These are phyloP conservation scores for Brachyhypopomus occidentalis DNA, from an alignment of 2,113 vertebrate genomes.

Conservation along the genomic window DNA sequence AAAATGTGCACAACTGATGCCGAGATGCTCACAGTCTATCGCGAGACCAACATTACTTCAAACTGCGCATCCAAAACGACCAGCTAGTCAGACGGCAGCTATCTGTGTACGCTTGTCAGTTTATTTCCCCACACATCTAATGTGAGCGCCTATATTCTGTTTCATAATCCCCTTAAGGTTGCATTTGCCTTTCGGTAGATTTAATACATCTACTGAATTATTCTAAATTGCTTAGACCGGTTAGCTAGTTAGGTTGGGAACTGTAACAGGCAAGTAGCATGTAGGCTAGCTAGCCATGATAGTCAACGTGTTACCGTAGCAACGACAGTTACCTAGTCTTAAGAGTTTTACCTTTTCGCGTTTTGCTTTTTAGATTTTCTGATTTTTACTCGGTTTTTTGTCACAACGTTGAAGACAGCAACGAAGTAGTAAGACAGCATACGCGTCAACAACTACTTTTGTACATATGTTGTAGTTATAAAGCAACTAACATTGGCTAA, in stretches of 20 bases:
- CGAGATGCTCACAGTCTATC: no score
- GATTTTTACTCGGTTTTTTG: not conserved
- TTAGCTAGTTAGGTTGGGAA: not conserved
- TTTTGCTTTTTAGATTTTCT: not conserved
- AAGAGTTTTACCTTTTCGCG: no score
- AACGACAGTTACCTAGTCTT: conserved; percentile 37
- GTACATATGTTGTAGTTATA: not conserved
- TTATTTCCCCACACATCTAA: not conserved
- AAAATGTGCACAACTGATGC: no score
- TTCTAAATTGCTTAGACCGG: not conserved
- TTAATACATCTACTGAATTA: not conserved
- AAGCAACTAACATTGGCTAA: not conserved
- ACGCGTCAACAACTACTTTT: not conserved
- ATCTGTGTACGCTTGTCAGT: no score
- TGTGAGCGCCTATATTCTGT: not conserved
- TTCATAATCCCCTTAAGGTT: not conserved
- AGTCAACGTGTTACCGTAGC: conserved; percentile 51
- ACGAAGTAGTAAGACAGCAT: not conserved
- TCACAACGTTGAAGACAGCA: not conserved
- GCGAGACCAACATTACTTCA: no score
- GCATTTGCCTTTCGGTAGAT: not conserved
- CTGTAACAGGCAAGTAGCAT: not conserved
- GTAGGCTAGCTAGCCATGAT: no score
- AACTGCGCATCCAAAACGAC: no score
- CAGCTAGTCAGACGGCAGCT: no score